Evolutionary conservation across 2,113 vertebrate genomes (phyloP), one percentile per base, ranked within the genome.

Genomic region (Fulmarus glacialis): DNA sequence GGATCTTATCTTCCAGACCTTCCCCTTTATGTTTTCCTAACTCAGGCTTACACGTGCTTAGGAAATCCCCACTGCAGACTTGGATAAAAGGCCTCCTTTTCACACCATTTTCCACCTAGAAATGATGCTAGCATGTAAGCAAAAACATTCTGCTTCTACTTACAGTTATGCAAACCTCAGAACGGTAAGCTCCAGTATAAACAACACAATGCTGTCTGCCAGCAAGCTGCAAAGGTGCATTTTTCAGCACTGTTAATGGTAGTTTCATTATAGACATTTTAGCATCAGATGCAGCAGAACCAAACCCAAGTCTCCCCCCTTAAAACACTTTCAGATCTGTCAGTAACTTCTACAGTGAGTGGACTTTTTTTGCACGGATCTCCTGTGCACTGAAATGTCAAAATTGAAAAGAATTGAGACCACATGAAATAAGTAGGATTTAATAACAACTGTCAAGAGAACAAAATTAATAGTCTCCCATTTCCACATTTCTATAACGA

Each of bases 381-480:
- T 91, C 70, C n/a, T 43, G 32, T 30, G 50, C 58, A 27, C n/a
- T 30, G 36, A 92, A 77, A 94, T 17, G 47, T 48, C 82, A 85
- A 79, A 94, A 82, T 2, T 56, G 38, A 56, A 85, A 91, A 93
- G 45, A 96, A 91, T 17, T 74, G n/a, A 93, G 70, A 95, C 56
- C 87, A 60, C 66, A 36, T n/a, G 62, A 96, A 64, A 48, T 72
- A 90, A 87, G 63, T n/a, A 72, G 58, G 48, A 82, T 96, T 96
- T 91, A 91, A 73, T 82, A 96, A 89, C 66, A 93, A 90, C 74
- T 73, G 67, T 82, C 82, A 71, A 75, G 73, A 82, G 70, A 84
- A 88, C 48, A 75, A 82, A 94, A 96, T 87, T 94, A 91, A 87
- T 80, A 91, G 82, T 47, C 84, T 94, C 45, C 78, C 67, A 82